Evolutionary conservation across 2,888 invertebrate species (phyloP).

Genomic region (Megaustenia siamemsis): DNA sequence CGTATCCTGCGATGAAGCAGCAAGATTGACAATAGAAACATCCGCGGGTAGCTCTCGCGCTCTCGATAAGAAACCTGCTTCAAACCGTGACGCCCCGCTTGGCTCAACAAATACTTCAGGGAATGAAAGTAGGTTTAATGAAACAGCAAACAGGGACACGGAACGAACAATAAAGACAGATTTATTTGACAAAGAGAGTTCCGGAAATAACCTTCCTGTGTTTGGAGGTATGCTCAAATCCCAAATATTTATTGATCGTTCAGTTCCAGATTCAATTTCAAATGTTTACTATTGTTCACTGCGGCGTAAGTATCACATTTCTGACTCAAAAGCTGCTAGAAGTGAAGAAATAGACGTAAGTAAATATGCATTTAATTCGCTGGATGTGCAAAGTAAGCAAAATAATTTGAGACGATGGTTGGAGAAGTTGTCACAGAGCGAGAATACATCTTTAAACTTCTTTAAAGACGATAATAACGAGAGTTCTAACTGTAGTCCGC

Average conservation of each 20-base stretch:
- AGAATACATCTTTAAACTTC: too few relatives aligned
- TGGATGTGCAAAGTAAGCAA: not conserved
- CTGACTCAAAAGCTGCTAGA: not conserved
- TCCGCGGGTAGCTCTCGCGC: not conserved
- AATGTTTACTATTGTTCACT: not conserved
- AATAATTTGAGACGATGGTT: not conserved
- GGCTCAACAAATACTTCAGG: not conserved
- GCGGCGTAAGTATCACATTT: not conserved
- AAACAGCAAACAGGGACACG: not conserved
- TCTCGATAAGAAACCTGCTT: not conserved
- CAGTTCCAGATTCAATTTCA: not conserved
- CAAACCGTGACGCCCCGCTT: not conserved
- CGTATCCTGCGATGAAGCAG: not conserved
- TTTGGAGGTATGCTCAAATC: not conserved
- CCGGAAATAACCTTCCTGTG: not conserved
- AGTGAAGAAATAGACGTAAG: constrained; percentile 22
- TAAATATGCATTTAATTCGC: constrained; percentile 25
- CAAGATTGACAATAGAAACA: not conserved
- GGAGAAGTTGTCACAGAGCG: not conserved
- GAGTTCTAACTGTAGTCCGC: too few relatives aligned
- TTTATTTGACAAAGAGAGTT: constrained; percentile 18
- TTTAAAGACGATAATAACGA: too few relatives aligned
- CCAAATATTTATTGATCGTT: not conserved
- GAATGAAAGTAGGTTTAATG: not conserved
- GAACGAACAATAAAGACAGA: not conserved